A percentile compares a stretch with the other conserved stretches of the same genome.
phyloP scores from a whole-genome alignment of 2,797 vertebrate species.

The Aulostomus chinensis region DNA sequence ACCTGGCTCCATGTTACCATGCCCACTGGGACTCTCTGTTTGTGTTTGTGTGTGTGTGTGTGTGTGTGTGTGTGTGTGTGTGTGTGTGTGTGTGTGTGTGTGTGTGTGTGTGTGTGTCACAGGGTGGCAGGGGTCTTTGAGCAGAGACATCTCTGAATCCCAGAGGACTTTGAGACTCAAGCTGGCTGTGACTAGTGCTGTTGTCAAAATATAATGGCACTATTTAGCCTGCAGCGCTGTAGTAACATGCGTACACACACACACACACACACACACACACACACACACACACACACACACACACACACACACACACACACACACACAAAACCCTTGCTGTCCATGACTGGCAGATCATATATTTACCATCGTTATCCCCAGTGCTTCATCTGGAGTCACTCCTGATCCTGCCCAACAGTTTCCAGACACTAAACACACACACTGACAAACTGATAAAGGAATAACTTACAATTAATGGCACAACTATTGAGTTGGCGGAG shows the following conservation, averaged over 20 bases:
- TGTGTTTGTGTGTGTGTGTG: conserved; percentile 10
- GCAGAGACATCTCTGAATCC: conserved; percentile 63
- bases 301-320: conserved; percentile 8
- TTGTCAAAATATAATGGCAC: conserved; percentile 66
- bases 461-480: conserved; percentile 30
- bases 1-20: conserved; percentile 34
- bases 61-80: conserved; percentile 16
- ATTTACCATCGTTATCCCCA: conserved; percentile 57
- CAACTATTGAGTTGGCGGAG: conserved; percentile 11
- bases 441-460: conserved; percentile 27
- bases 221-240: conserved; percentile 71
- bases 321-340: conserved; percentile 12
- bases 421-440: conserved; percentile 33
- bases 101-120: conserved; percentile 14
- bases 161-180: conserved; percentile 55
- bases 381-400: conserved; percentile 43
- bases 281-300: conserved; percentile 24
- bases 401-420: conserved; percentile 19
- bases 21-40: conserved; percentile 39
- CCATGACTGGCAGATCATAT: conserved; percentile 64
- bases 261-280: conserved; percentile 22
- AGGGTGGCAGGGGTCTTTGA: conserved; percentile 52
- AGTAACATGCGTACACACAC: conserved; percentile 27
- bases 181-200: conserved; percentile 59
- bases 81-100: conserved; percentile 18